Evolutionary conservation across 2,113 vertebrate species (phyloP).

Genomic region (Eclectus roratus): DNA sequence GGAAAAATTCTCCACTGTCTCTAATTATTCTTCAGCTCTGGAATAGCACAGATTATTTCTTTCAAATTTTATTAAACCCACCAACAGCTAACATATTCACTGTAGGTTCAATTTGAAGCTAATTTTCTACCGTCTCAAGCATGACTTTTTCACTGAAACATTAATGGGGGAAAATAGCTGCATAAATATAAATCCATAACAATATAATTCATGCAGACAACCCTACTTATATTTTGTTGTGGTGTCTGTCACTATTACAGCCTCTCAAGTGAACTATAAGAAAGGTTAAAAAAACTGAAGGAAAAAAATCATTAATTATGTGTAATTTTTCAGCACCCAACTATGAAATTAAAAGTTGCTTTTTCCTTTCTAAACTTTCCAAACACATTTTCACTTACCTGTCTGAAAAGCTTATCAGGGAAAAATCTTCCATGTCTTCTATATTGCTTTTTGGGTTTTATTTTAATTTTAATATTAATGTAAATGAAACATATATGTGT

Average conservation of each 20-base stretch:
- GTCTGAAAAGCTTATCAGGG: not conserved
- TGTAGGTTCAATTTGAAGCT: not conserved
- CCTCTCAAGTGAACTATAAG: not conserved
- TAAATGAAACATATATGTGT: not conserved
- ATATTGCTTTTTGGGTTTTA: not conserved
- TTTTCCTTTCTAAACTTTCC: not conserved
- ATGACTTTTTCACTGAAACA: not conserved
- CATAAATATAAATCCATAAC: not conserved
- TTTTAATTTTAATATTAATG: not conserved
- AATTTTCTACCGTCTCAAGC: not conserved
- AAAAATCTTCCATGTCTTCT: not conserved
- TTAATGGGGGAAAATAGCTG: not conserved
- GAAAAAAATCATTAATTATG: not conserved
- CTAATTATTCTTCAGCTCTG: not conserved
- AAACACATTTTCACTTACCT: not conserved
- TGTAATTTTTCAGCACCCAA: not conserved
- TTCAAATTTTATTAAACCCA: not conserved
- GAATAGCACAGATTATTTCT: not conserved
- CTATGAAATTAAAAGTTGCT: not conserved
- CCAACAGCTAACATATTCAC: not conserved
- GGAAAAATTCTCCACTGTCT: not conserved
- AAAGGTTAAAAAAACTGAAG: not conserved
- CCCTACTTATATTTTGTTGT: not conserved
- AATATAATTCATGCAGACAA: not conserved
- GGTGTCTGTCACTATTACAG: not conserved